These are phyloP conservation scores for Ephialtes manifestator DNA, from an alignment of 2,888 invertebrate species.

Conservation along the genomic window DNA sequence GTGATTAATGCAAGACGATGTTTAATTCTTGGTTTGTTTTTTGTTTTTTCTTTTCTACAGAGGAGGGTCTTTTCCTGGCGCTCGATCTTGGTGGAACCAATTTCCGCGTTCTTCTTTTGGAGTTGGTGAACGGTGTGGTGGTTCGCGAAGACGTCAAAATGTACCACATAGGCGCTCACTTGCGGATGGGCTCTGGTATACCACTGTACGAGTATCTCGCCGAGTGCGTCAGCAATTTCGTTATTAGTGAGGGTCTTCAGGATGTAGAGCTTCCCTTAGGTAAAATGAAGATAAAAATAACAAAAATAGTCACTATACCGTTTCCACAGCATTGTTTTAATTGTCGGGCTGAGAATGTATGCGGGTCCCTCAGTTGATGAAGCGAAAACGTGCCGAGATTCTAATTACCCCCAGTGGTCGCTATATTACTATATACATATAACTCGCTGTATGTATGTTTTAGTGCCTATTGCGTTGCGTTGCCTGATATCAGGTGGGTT, in stretches of 20 bases:
- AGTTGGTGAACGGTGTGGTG: slow-evolving; percentile 88
- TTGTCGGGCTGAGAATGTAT: slow-evolving; percentile 18
- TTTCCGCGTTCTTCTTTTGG: slow-evolving; percentile 91
- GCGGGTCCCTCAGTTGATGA: slow-evolving; percentile 41
- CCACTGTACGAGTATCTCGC: slow-evolving; percentile 92
- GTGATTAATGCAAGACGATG: too few species aligned
- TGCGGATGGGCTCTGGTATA: slow-evolving; percentile 89
- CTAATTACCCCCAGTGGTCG: slow-evolving; percentile 3
- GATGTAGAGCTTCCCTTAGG: slow-evolving; percentile 89
- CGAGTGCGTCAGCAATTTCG: slow-evolving; percentile 91
- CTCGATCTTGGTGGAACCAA: slow-evolving; percentile 94
- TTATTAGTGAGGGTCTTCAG: slow-evolving; percentile 88
- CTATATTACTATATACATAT: neutral
- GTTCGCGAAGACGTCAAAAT: slow-evolving; percentile 89
- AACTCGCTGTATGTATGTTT: neutral
- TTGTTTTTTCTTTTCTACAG: slow-evolving; percentile 72
- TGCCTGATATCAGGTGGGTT: too few species aligned
- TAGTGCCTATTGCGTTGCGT: too few species aligned
- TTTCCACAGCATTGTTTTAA: neutral
- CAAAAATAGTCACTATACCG: neutral
- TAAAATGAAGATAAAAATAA: slow-evolving; percentile 81
- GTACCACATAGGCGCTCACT: slow-evolving; percentile 88
- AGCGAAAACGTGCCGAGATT: slow-evolving; percentile 42
- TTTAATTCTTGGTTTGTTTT: neutral
- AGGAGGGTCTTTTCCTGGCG: slow-evolving; percentile 92